A percentile compares a stretch with the other conserved stretches of the same genome.
phyloP scores from a whole-genome alignment of 2,797 vertebrate species.

The Eutrigla gurnardus region DNA sequence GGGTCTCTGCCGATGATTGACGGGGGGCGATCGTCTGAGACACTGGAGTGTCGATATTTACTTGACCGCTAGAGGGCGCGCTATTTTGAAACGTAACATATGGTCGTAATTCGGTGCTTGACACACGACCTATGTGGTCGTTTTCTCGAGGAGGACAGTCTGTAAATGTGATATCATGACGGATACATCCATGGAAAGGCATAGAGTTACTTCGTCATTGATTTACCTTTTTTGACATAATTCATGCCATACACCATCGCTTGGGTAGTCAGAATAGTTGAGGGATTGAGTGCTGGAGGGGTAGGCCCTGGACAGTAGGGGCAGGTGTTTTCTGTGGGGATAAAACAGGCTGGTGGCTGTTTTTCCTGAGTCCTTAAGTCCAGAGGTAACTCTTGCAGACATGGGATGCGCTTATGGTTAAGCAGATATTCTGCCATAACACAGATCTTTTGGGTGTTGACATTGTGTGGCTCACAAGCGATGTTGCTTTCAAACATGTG shows the following conservation, averaged over 20 bases:
- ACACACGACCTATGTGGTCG: no score
- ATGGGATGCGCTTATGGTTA: conserved; percentile 19
- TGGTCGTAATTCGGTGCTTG: no score
- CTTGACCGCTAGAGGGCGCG: no score
- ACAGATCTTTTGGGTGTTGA: neutral
- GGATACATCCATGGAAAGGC: no score
- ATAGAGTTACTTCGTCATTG: neutral
- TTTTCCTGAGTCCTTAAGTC: accelerated
- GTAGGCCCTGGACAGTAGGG: conserved; percentile 35
- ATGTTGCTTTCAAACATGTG: neutral
- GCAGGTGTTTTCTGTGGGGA: conserved; percentile 19
- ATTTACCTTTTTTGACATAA: conserved; percentile 10
- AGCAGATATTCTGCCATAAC: conserved; percentile 10
- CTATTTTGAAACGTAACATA: no score
- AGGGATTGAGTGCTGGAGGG: neutral
- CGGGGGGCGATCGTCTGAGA: no score
- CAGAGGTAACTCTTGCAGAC: neutral
- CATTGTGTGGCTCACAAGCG: neutral
- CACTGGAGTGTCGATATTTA: no score
- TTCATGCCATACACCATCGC: conserved; percentile 19
- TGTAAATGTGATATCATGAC: no score
- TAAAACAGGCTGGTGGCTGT: neutral
- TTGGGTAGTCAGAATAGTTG: neutral
- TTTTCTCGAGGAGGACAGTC: no score
- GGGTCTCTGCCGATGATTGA: no score